Evolutionary conservation across 1,140 invertebrate genomes (phyloP), one percentile per base, ranked within the genome.

Genomic region (Scaptomyza pallida): DNA sequence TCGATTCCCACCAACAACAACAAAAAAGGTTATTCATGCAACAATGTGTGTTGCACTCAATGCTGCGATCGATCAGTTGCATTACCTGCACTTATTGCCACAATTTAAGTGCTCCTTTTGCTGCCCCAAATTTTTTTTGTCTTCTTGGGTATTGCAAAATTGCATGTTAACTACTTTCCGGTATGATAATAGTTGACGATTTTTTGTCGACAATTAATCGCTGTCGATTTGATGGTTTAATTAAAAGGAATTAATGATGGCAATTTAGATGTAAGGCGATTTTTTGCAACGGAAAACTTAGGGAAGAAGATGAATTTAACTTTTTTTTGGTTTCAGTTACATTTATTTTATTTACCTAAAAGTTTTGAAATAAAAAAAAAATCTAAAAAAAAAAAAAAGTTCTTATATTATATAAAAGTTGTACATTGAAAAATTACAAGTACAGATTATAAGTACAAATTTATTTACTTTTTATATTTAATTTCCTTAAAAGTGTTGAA

Each of bases 161-260:
- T 26, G 21, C 13, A 44, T 44, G 41, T 45, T 16, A 41, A 35
- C 37, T 23, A 26, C 6, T 45, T 43, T 37, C 33, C 19, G 12
- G 17, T 40, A 52, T 40, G 61, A 55, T 44, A 61, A 61, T 68
- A 60, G 50, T 13, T 47, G 9, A 47, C 5, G 2, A 37, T 21
- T 30, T 30, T 10, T 30, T 9, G 5, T 2, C 2, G 15, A 52
- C 33, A 40, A 35, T 12, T 52, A 17, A 55, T 59, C 40, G 43
- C 26, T 55, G 40, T 40, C 68, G 48, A 21, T 54, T 51, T 73
- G 71, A 68, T 47, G 56, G 35, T 61, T 72, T 17, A 54, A 67
- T 67, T 41, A 71, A 37, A 44, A 16, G 61, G n/a, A 55, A 57
- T 65, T 37, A 12, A n/a, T n/a, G 0, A n/a, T n/a, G 3, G 12